Conservation (phyloP, 2,888 invertebrate species). For the Drosophila mulleri region DNA sequence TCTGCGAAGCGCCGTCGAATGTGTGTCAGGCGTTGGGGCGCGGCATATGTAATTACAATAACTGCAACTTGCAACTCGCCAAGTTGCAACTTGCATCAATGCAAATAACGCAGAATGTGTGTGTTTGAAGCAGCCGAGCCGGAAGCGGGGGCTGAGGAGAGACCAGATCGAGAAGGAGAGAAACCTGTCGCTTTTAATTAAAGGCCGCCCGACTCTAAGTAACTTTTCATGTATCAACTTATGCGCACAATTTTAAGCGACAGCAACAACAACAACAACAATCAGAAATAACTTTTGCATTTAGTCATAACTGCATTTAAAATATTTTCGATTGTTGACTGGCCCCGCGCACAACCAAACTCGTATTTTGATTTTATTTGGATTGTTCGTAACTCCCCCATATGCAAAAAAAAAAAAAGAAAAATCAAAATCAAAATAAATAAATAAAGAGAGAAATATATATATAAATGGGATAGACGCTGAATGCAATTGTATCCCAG, state of each 20-base stretch:
- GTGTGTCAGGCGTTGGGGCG: constrained; percentile 67
- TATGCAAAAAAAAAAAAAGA: constrained; percentile 30
- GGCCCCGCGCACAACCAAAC: constrained; percentile 12
- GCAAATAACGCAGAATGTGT: constrained; percentile 71
- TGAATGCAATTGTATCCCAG: constrained; percentile 49
- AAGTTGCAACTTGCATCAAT: constrained; percentile 49
- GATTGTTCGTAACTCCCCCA: constrained; percentile 24
- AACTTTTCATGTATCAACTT: constrained; percentile 77
- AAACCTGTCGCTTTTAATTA: constrained; percentile 81
- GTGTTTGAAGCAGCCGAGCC: constrained; percentile 7
- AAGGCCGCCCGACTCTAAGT: constrained; percentile 69
- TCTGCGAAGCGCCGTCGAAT: constrained; percentile 66
- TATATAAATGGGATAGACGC: constrained; percentile 25
- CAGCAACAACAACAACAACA: constrained; percentile 38
- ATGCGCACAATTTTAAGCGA: constrained; percentile 76
- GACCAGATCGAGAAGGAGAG: constrained; percentile 7
- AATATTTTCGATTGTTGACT: constrained; percentile 47
- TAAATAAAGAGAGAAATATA: background rate
- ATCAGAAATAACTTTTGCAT: constrained; percentile 71
- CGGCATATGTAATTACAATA: constrained; percentile 73
- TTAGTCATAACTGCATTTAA: constrained; percentile 78
- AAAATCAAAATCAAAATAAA: background rate
- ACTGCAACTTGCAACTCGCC: constrained; percentile 59
- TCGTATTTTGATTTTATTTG: constrained; percentile 35
- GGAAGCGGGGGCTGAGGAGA: too few species aligned